Conservation (phyloP, 35 echinoderm and acorn worm species). For the Holothuria glaberrima region DNA sequence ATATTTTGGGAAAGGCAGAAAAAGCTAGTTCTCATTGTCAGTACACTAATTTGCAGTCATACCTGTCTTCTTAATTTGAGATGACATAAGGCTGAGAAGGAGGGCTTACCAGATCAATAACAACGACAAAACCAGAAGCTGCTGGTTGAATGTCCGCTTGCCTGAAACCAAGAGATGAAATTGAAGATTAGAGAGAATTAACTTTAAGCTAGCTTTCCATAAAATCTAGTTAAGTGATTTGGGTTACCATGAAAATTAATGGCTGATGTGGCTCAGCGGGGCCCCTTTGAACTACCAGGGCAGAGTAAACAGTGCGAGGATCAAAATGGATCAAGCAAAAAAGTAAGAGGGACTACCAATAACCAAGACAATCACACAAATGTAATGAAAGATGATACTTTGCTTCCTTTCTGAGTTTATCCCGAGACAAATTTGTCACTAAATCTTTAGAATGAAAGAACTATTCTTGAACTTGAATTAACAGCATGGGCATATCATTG, state of each 20-base stretch:
- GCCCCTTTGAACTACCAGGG: conserved; percentile 30
- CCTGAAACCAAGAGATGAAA: conserved; percentile 56
- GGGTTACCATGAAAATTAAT: conserved; percentile 55
- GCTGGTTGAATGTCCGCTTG: conserved; percentile 38
- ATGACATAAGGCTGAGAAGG: conserved; percentile 51
- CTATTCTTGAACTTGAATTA: no score
- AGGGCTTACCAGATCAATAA: conserved; percentile 31
- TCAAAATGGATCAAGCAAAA: conserved; percentile 30
- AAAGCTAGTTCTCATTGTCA: conserved; percentile 32
- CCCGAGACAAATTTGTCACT: no score
- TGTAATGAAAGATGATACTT: no score
- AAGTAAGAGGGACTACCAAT: no score
- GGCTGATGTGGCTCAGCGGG: conserved; percentile 36
- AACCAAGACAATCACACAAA: no score
- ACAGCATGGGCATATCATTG: no score
- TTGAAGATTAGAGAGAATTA: conserved; percentile 57
- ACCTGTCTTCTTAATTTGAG: conserved; percentile 44
- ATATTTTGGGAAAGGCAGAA: conserved; percentile 46
- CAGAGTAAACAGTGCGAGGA: conserved; percentile 29
- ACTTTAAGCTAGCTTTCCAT: conserved; percentile 54
- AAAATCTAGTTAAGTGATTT: conserved; percentile 57
- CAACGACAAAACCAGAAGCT: conserved; percentile 41
- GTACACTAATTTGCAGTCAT: conserved; percentile 28
- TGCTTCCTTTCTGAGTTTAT: no score
- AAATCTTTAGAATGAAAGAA: no score